Evolutionary conservation across 2,113 vertebrate genomes (phyloP).

Genomic region (Anolis carolinensis): DNA sequence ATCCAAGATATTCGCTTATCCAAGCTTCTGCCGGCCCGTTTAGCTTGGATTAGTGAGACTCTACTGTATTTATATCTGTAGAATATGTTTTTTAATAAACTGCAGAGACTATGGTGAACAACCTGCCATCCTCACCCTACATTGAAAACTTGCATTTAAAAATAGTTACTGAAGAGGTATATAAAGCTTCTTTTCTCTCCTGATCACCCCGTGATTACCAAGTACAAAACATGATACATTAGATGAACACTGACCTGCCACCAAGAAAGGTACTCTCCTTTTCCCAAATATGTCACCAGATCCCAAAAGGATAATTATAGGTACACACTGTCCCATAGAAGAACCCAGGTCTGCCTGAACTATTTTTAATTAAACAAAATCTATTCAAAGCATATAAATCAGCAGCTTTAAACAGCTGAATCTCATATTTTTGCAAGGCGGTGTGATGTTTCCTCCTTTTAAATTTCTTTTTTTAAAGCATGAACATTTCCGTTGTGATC

Average conservation of each 20-base stretch:
- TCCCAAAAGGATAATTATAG: slow-evolving; percentile 50
- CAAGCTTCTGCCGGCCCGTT: too few relatives aligned
- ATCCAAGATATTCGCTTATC: too few relatives aligned
- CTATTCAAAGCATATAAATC: slow-evolving; percentile 47
- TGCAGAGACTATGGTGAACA: slow-evolving; percentile 76
- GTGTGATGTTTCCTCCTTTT: background rate
- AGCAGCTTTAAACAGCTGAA: slow-evolving; percentile 61
- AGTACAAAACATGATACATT: slow-evolving; percentile 69
- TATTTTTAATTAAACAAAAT: slow-evolving; percentile 34
- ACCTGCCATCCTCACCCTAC: slow-evolving; percentile 72
- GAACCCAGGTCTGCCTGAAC: slow-evolving; percentile 43
- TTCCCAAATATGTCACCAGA: slow-evolving; percentile 7
- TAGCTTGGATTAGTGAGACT: too few relatives aligned
- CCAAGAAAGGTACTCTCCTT: slow-evolving; percentile 37
- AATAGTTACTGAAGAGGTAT: slow-evolving; percentile 83
- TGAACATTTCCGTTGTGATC: slow-evolving; percentile 71
- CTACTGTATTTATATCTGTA: slow-evolving; percentile 74
- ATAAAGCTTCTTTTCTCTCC: slow-evolving; percentile 70
- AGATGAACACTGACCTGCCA: slow-evolving; percentile 65
- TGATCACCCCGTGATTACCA: slow-evolving; percentile 66
- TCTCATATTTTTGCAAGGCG: background rate
- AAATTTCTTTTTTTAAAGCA: slow-evolving; percentile 28
- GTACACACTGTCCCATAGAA: slow-evolving; percentile 43
- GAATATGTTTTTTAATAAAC: slow-evolving; percentile 64
- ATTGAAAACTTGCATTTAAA: slow-evolving; percentile 72